A percentile compares a stretch with the other conserved stretches of the same genome.
Conservation (phyloP, 1,140 invertebrate genomes). For the Oreohelix idahoensis region DNA sequence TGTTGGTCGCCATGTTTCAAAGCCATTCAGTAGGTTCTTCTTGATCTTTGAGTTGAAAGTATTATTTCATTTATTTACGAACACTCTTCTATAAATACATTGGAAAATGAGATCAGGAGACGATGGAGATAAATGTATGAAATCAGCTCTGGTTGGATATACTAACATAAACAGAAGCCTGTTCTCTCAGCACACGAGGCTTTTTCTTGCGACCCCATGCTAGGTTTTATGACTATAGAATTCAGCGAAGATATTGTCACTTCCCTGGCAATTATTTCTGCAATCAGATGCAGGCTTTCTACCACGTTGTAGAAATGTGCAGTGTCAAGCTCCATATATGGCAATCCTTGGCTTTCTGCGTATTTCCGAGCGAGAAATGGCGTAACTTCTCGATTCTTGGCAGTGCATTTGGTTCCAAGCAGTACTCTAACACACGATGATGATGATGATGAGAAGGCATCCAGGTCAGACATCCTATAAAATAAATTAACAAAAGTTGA, state of each 20-base stretch:
- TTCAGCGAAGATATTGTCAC: neutral
- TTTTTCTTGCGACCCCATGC: neutral
- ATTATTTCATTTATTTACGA: too few species aligned
- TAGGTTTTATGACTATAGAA: neutral
- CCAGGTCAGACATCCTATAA: constrained; percentile 28
- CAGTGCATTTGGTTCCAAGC: constrained; percentile 21
- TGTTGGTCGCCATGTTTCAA: too few species aligned
- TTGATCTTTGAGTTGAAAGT: too few species aligned
- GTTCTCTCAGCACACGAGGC: too few species aligned
- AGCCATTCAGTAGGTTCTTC: too few species aligned
- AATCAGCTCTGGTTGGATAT: too few species aligned
- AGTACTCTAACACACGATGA: neutral
- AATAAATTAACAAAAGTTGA: neutral
- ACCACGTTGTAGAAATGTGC: constrained; percentile 30
- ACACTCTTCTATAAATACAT: too few species aligned
- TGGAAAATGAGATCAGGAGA: too few species aligned
- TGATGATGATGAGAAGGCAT: neutral
- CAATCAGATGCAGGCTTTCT: constrained; percentile 22
- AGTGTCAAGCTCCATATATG: constrained; percentile 30
- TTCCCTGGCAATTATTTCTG: neutral
- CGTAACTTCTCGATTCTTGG: neutral
- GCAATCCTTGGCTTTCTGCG: constrained; percentile 29
- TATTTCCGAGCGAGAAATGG: neutral
- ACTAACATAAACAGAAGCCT: too few species aligned
- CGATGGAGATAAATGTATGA: too few species aligned